Evolutionary conservation across 2,888 invertebrate genomes (phyloP), one percentile per base, ranked within the genome.

Genomic region (Arge pagana): DNA sequence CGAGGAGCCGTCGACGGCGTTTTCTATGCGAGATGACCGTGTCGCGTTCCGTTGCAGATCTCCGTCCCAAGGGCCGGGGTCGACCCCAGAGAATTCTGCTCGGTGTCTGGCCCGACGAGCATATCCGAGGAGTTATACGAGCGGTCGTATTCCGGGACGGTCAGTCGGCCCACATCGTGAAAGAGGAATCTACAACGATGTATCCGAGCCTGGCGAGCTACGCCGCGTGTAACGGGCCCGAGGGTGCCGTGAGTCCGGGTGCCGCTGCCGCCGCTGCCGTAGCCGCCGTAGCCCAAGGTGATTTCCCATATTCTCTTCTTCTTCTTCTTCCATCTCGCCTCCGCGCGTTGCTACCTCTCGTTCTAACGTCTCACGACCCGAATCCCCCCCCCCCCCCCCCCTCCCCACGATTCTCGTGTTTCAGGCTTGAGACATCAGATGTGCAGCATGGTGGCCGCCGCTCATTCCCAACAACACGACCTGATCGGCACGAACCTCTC

Each of bases 31-130:
- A n/a, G n/a, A n/a, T n/a, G n/a, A n/a, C n/a, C n/a, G n/a, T n/a
- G n/a, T n/a, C n/a, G n/a, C n/a, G n/a, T n/a, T n/a, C n/a, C n/a
- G n/a, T n/a, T n/a, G 64, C 83, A 87, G 91, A 94, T 82, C 81
- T 94, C 74, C 83, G 94, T 69, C 94, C 94, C 33, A 94, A 94
- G 78, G 94, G 94, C 42, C 83, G 94, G 68, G 94, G 94, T 24
- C 81, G 94, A 61, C 94, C 94, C 18, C 94, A 94, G 76, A 85
- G 94, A 73, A 94, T 94, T 74, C 81, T 94, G 62, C 80, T 94
- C 62, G 94, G 94, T 57, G 90, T 93, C 56, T 94, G 94, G 94
- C 93, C 94, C 7, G 93, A 94, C 78, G 93, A 93, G 74, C 93
- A 93, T 78, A 93, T 94, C 76, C 88, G 92, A 72, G 92, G 92